Evolutionary conservation across 2,888 invertebrate species (phyloP), one percentile per base, ranked within the genome.

Genomic region (Cenopis cana): DNA sequence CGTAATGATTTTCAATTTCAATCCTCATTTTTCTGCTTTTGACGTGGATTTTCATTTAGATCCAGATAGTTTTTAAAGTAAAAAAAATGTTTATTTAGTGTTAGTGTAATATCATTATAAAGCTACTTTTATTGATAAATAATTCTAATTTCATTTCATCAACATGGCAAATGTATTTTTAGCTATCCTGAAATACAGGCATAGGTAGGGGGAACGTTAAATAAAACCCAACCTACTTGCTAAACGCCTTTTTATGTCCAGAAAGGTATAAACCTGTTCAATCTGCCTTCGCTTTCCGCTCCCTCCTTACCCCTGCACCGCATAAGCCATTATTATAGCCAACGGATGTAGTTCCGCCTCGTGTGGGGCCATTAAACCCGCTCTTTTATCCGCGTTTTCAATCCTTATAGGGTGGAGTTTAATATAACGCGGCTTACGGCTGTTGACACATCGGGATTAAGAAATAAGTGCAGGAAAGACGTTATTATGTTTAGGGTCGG

Each of bases 271-370:
- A n/a, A 18, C 17, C 9, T 18, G n/a, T 1, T 50, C 18, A 50
- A 9, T 18, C 11, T 18, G 50, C 62, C 59, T 9, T 56, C 66
- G 67, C 56, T 73, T 66, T 11, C 75, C 60, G 56, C 73, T 75
- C 75, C 64, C n/a, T 67, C 74, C 74, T 71, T 56, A 57, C 5
- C 52, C 36, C 66, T 20, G 20, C 12, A 49, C 54, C 73, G 66
- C 70, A n/a, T 65, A 75, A 74, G 74, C 76, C 76, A 78, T 79
- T 80, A 79, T 80, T 78, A 78, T 78, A 77, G 73, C 76, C 73
- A 77, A 75, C 81, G 82, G 82, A 83, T 80, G 80, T 78, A 78
- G 79, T 78, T 78, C 80, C 75, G 75, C 72, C 77, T 74, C 76
- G 77, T 73, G 76, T 74, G 73, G 68, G 81, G 83, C 85, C 80